Base-by-base conservation (phyloP, 2,113 vertebrate species). In the Capricornis sumatraensis region DNA sequence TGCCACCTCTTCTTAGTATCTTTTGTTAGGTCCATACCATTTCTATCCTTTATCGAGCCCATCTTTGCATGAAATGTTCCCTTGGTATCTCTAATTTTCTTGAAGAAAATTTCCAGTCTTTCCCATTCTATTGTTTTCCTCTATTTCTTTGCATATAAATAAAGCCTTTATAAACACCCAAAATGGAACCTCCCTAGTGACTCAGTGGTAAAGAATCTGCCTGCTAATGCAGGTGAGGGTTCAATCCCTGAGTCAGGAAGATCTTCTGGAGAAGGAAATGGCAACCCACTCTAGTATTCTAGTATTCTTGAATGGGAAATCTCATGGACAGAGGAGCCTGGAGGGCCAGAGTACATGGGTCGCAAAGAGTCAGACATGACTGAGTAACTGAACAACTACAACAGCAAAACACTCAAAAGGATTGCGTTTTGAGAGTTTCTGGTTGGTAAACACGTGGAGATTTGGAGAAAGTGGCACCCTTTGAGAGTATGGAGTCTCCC, bases 371-470 rank as follows among this genome's bases (percentile, higher is more conserved):
- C 13, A 13, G 71, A 76, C 71, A 27, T 76, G 71, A 27, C 40
- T 76, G 71, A 76, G 23, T 27, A 6, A 76, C 12, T 43, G 36
- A 76, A 15, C 40, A 43, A 43, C 40, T 43, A 27, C 23, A 27
- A 27, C 12, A 27, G 40, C 40, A 76, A 58, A n/a, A 74, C 3
- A 28, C 15, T 53, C 52, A 86, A 15, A 85, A 74, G 23, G 30
- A 36, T 1, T 12, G 21, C 0, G 10, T 36, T 85, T 16, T 0
- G 40, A 71, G 36, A 85, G 30, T 52, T 58, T 57, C 40, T 52
- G 25, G 6, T 25, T 76, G 40, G 52, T 36, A 45, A 30, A 76
- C 40, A 36, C 0, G 0, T 15, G 52, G 23, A 71, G 60, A 36
- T 52, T 88, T 88, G 47, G 33, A 50, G 7, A 16, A 33, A 87